A percentile compares a stretch with the other conserved stretches of the same genome.
phyloP scores from a whole-genome alignment of 2,888 invertebrate genomes.

The Drepana falcataria region DNA sequence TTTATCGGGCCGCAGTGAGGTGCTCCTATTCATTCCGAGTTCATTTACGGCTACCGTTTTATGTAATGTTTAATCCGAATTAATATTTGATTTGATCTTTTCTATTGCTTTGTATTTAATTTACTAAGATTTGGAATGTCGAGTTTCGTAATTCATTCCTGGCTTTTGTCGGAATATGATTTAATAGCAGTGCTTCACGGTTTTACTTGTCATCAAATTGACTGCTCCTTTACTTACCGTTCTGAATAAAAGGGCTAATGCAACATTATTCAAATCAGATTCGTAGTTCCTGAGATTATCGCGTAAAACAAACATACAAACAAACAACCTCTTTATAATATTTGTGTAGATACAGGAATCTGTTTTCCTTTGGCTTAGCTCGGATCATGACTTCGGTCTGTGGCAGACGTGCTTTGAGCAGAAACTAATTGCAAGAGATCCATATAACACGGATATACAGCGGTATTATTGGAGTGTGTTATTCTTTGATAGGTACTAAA shows the following conservation, averaged over 20 bases:
- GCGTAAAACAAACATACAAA: too few species aligned
- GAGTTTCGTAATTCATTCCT: conserved; percentile 33
- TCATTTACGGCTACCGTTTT: conserved; percentile 31
- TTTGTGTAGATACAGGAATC: conserved; percentile 31
- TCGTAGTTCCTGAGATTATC: too few species aligned
- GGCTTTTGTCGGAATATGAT: conserved; percentile 30
- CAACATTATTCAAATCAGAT: too few species aligned
- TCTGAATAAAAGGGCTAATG: too few species aligned
- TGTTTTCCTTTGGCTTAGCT: conserved; percentile 60
- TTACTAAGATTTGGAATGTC: not conserved
- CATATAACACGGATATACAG: conserved; percentile 42
- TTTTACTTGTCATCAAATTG: conserved; percentile 25
- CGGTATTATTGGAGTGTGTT: conserved; percentile 14
- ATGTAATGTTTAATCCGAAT: conserved; percentile 24
- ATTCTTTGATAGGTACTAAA: not conserved
- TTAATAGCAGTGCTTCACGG: not conserved
- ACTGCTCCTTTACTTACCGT: too few species aligned
- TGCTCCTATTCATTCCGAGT: conserved; percentile 29
- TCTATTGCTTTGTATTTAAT: not conserved
- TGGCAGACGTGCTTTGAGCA: conserved; percentile 72
- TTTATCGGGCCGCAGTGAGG: conserved; percentile 40
- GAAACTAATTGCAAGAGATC: conserved; percentile 75
- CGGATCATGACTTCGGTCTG: conserved; percentile 67
- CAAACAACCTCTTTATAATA: too few species aligned
- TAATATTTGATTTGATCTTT: conserved; percentile 13